Percentiles rank a stretch among this genome's conserved stretches.
These are phyloP conservation scores for Ditula angustiorana DNA, from an alignment of 2,888 invertebrate genomes.

Conservation along the genomic window DNA sequence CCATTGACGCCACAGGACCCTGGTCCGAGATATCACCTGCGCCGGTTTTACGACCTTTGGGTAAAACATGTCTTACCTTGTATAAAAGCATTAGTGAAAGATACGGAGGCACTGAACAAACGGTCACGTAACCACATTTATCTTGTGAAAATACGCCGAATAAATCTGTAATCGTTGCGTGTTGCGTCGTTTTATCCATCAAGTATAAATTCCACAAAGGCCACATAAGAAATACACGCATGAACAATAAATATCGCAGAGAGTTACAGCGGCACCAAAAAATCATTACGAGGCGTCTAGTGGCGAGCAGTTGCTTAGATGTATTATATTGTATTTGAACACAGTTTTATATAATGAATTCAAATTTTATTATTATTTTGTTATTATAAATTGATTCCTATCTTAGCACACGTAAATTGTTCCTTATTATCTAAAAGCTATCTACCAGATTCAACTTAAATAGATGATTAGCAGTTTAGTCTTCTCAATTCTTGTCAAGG, in stretches of 20 bases:
- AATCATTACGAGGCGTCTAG: neutral
- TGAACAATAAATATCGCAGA: slow-evolving; percentile 5
- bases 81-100: slow-evolving; percentile 41
- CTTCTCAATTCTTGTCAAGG: too few relatives aligned
- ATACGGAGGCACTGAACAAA: slow-evolving; percentile 41
- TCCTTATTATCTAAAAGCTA: too few relatives aligned
- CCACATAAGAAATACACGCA: slow-evolving; percentile 6
- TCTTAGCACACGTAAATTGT: too few relatives aligned
- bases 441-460: too few relatives aligned
- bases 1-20: slow-evolving; percentile 40
- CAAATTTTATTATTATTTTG: too few relatives aligned
- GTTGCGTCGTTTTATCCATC: slow-evolving; percentile 12
- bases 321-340: neutral
- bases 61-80: slow-evolving; percentile 37
- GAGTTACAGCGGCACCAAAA: neutral
- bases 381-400: too few relatives aligned
- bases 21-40: slow-evolving; percentile 36
- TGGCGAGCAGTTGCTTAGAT: neutral
- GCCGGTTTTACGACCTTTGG: slow-evolving; percentile 44
- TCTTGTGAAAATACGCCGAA: slow-evolving; percentile 35
- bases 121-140: slow-evolving; percentile 44
- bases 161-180: slow-evolving; percentile 40
- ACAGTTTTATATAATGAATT: neutral
- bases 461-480: too few relatives aligned
- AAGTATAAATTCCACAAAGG: slow-evolving; percentile 6